Base-by-base conservation (phyloP, 2,797 vertebrate species). In the Lutjanus campechanus region DNA sequence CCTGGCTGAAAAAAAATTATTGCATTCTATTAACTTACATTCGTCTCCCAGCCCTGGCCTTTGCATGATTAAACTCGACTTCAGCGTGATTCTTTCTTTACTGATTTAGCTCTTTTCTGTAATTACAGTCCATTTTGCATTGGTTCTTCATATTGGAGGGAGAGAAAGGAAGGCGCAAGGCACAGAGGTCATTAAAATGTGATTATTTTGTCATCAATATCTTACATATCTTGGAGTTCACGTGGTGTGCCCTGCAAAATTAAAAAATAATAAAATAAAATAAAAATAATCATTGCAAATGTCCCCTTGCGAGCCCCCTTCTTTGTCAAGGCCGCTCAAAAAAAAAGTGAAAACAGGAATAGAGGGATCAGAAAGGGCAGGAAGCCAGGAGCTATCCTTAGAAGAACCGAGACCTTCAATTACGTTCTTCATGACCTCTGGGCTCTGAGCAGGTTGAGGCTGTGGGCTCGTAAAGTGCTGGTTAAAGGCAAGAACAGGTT, bases 351-450 rank as follows among this genome's bases (percentile, higher is more conserved):
- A 88, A 84, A 65, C 50, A 80, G 49, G 54, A 81, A 73, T 53
- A 66, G 62, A 77, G 61, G 43, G 58, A 77, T 68, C 71, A 76
- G 49, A 79, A 59, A 74, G 60, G 72, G 54, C 56, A 80, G 63
- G 64, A 76, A 59, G 64, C 76, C 46, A 56, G 64, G n/a, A 75
- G 69, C 83, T 87, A 81, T 91, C 83, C 76, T 85, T 86, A 79
- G 72, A 85, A 81, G 77, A 84, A 84, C 43, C n/a, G 17, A 85
- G 67, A 89, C 60, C 63, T 76, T 79, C 44, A 83, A 62, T 88
- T 81, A 83, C 16, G 1, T 83, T 80, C 54, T 73, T 61, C 61
- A 19, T 76, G 86, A 88, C 88, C 83, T 87, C 72, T 36, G 51
- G 62, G 88, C 84, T 85, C 53, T 22, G 15, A 71, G 67, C 62